A percentile compares a stretch with the other conserved stretches of the same genome.
These are phyloP conservation scores for Episyrphus balteatus DNA, from an alignment of 1,140 invertebrate species.

Conservation along the genomic window DNA sequence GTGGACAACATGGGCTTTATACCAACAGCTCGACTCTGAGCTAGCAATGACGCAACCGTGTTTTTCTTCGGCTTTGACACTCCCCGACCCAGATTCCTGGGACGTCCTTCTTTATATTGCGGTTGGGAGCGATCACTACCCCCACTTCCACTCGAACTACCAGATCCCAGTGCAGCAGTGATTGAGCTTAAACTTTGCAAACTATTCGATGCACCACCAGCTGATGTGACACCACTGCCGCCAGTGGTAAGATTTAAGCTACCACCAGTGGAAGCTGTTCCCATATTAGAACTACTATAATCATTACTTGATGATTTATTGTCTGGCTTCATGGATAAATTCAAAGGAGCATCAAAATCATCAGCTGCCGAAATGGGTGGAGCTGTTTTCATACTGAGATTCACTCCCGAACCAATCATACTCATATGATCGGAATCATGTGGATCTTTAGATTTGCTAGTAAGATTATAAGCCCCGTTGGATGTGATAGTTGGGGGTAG, in stretches of 20 bases:
- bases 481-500: conserved; percentile 46
- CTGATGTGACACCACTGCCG: conserved; percentile 1
- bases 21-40: conserved; percentile 69
- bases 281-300: background rate
- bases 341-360: conserved; percentile 63
- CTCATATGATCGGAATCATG: conserved; percentile 26
- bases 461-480: conserved; percentile 35
- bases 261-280: background rate
- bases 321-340: conserved; percentile 66
- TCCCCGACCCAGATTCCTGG: conserved; percentile 68
- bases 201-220: conserved; percentile 15
- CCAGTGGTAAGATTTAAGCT: background rate
- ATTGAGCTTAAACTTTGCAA: conserved; percentile 36
- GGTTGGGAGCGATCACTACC: conserved; percentile 7
- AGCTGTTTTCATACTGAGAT: conserved; percentile 30
- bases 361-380: conserved; percentile 39
- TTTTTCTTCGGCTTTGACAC: conserved; percentile 85
- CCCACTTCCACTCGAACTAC: conserved; percentile 19
- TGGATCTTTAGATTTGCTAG: conserved; percentile 28
- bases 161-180: conserved; percentile 29
- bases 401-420: conserved; percentile 18
- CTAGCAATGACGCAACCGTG: conserved; percentile 74
- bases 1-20: conserved; percentile 45
- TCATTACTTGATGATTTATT: conserved; percentile 31
- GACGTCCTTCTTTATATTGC: conserved; percentile 55